Evolutionary conservation across 2,113 vertebrate genomes (phyloP).

Genomic region (Phyllostomus hastatus): DNA sequence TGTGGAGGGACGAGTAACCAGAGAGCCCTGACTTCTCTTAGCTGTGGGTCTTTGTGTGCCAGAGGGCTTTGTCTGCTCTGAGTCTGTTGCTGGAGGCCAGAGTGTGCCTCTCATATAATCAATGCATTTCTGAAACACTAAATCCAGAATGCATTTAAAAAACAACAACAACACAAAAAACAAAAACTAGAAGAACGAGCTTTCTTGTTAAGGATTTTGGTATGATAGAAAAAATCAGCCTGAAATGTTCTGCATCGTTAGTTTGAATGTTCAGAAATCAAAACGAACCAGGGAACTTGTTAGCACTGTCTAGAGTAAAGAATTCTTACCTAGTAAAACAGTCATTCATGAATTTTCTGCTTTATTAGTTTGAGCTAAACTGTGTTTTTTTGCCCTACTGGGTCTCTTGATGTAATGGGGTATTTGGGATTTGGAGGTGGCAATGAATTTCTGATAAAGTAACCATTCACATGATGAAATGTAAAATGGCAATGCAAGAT

Average conservation of each 20-base stretch:
- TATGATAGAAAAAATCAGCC: slow-evolving; percentile 14
- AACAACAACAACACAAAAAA: not conserved
- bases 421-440: slow-evolving; percentile 46
- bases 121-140: not conserved
- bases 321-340: slow-evolving; percentile 23
- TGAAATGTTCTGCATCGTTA: slow-evolving; percentile 21
- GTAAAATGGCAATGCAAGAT: slow-evolving; percentile 7
- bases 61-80: not conserved
- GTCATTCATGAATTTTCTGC: slow-evolving; percentile 34
- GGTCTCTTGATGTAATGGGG: not conserved
- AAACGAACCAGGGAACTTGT: not conserved
- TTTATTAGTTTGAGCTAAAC: slow-evolving; percentile 20
- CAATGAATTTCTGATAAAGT: slow-evolving; percentile 44
- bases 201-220: not conserved
- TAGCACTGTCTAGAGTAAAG: not conserved
- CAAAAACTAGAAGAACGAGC: not conserved
- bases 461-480: slow-evolving; percentile 30
- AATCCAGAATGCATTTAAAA: not conserved
- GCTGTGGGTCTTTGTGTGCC: not conserved
- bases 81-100: not conserved
- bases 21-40: not conserved
- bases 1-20: not conserved
- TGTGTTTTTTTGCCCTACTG: not conserved
- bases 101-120: not conserved
- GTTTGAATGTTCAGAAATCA: slow-evolving; percentile 33